A percentile compares a stretch with the other conserved stretches of the same genome.
Conservation (phyloP, 2,797 vertebrate genomes). For the Neostethus bicornis region DNA sequence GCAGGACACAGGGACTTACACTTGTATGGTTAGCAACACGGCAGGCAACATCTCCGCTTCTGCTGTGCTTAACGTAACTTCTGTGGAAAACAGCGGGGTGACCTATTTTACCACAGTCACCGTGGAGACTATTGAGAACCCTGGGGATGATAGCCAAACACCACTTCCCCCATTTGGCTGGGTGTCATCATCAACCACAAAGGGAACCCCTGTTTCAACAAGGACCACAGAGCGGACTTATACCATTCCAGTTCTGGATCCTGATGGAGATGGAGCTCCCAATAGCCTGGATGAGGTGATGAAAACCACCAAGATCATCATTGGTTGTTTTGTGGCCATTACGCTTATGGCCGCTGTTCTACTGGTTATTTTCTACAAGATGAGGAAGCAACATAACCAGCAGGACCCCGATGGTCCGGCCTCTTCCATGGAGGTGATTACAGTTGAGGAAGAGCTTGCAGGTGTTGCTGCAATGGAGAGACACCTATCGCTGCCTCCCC, state of each 20-base stretch:
- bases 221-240: slow-evolving; percentile 92
- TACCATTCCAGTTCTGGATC: slow-evolving; percentile 92
- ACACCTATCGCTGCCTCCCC: slow-evolving; percentile 94
- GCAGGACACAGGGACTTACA: slow-evolving; percentile 97
- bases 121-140: slow-evolving; percentile 94
- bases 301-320: slow-evolving; percentile 99
- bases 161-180: slow-evolving; percentile 89
- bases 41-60: slow-evolving; percentile 97
- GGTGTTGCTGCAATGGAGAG: slow-evolving; percentile 94
- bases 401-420: slow-evolving; percentile 95
- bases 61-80: slow-evolving; percentile 94
- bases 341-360: slow-evolving; percentile 99
- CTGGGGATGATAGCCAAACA: slow-evolving; percentile 90
- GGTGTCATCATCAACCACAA: slow-evolving; percentile 90
- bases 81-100: slow-evolving; percentile 90
- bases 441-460: slow-evolving; percentile 96
- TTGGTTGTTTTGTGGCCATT: slow-evolving; percentile 99
- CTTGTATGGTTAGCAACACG: slow-evolving; percentile 98
- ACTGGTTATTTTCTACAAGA: slow-evolving; percentile 99
- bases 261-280: slow-evolving; percentile 84
- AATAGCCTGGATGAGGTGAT: slow-evolving; percentile 97
- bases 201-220: slow-evolving; percentile 89
- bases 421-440: slow-evolving; percentile 98
- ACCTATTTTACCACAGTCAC: slow-evolving; percentile 98
- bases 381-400: slow-evolving; percentile 99